phyloP scores from a whole-genome alignment of 2,113 vertebrate genomes.

The Ictalurus furcatus region DNA sequence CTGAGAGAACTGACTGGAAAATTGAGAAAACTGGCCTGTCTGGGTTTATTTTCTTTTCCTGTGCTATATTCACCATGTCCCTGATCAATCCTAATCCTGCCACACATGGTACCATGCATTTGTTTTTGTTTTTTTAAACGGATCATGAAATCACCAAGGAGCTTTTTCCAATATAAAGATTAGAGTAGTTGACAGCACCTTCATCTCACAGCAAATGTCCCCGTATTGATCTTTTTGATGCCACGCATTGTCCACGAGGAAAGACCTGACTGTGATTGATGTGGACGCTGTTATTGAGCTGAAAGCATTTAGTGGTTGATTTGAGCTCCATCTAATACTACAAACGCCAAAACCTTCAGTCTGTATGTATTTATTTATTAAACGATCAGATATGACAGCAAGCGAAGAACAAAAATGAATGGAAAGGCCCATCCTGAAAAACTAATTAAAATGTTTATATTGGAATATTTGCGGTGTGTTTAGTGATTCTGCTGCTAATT shows the following conservation, averaged over 20 bases:
- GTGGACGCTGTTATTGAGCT: constrained; percentile 17
- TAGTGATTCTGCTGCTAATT: not conserved
- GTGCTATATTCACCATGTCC: not conserved
- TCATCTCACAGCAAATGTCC: constrained; percentile 49
- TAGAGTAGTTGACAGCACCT: constrained; percentile 42
- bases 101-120: not conserved
- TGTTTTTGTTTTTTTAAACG: not conserved
- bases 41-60: not conserved
- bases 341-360: not conserved
- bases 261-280: constrained; percentile 46
- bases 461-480: not conserved
- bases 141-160: constrained; percentile 1
- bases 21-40: not conserved
- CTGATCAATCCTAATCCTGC: not conserved
- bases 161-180: constrained; percentile 36
- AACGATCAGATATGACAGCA: not conserved
- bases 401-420: constrained; percentile 1
- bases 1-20: not conserved
- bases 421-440: not conserved
- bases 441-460: not conserved
- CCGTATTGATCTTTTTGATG: constrained; percentile 45
- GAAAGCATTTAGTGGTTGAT: constrained; percentile 26
- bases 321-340: constrained; percentile 7
- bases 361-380: not conserved
- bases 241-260: constrained; percentile 32